These are phyloP conservation scores for Tanaodytes sp. DNA, from an alignment of 2,888 invertebrate genomes.

Conservation along the genomic window DNA sequence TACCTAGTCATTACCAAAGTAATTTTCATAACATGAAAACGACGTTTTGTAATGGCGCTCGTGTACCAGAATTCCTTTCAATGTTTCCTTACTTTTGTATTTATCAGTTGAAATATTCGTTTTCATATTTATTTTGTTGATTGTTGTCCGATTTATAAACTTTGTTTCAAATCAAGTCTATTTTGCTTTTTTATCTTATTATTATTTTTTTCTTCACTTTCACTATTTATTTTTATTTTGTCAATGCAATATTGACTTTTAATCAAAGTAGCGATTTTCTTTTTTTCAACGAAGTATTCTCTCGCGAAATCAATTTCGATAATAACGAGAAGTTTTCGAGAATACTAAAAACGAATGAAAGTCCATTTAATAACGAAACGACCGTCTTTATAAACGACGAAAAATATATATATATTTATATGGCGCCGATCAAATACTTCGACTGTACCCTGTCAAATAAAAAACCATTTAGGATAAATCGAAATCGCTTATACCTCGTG, in stretches of 20 bases:
- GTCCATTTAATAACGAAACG: too few species aligned
- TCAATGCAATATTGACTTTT: neutral
- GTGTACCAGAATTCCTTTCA: constrained; percentile 41
- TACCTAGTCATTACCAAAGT: constrained; percentile 73
- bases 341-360: too few species aligned
- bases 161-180: neutral
- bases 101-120: constrained; percentile 33
- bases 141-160: constrained; percentile 17
- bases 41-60: constrained; percentile 50
- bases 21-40: constrained; percentile 59
- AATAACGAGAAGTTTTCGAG: neutral
- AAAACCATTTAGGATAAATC: too few species aligned
- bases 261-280: neutral
- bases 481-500: too few species aligned
- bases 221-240: too few species aligned
- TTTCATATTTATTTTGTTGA: constrained; percentile 30
- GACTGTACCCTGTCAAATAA: too few species aligned
- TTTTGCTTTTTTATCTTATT: neutral
- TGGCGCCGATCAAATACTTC: too few species aligned
- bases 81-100: constrained; percentile 19
- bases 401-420: too few species aligned
- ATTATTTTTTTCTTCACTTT: neutral
- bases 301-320: constrained; percentile 7
- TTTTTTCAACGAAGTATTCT: constrained; percentile 8
- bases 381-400: too few species aligned